Base-by-base conservation (phyloP, 2,797 vertebrate genomes). In the Acipenser ruthenus region DNA sequence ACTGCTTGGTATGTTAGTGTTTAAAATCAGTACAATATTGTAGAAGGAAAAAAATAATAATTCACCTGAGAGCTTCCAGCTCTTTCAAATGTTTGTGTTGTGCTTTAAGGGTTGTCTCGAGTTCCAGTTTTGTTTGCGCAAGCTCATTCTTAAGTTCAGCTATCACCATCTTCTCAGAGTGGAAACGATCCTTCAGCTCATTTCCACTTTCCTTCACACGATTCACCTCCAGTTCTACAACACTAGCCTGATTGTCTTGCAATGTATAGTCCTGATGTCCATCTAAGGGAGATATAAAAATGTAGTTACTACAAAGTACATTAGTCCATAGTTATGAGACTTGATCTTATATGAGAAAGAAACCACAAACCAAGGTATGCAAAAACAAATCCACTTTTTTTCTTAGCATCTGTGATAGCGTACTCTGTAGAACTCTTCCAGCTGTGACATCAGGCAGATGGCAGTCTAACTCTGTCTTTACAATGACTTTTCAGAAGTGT, bases 31-130 rank as follows among this genome's bases (percentile, higher is more conserved):
- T 37, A 37, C 23, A 37, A 37, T 2, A 37, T 4, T 37, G 23
- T 37, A 37, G 23, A 37, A 37, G 23, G 4, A 37, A 37, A 37
- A 37, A 37, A 37, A 23, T n/a, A n/a, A 23, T 3, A 49, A 37
- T 60, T 6, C 8, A 91, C 96, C 94, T 94, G 82, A 95, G 92
- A 1, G 91, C 82, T 81, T 98, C 94, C 51, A 97, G 76, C 65
- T 97, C 95, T 78, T 86, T 95, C 66, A 96, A 87, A 80, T 93
- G 93, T 81, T 93, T 95, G 77, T 96, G 93, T 68, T 96, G 94
- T 62, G 90, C 84, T 77, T 91, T 93, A 6, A 96, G 86, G 1
- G 91, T 91, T 6, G 89, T 91, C 80, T 97, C 93, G n/a, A 98
- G 88, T 74, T 98, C 94, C 67, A 96, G 73, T 73, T 89, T 93